A percentile compares a stretch with the other conserved stretches of the same genome.
phyloP scores from a whole-genome alignment of 2,797 vertebrate species.

The Forpus xanthops region DNA sequence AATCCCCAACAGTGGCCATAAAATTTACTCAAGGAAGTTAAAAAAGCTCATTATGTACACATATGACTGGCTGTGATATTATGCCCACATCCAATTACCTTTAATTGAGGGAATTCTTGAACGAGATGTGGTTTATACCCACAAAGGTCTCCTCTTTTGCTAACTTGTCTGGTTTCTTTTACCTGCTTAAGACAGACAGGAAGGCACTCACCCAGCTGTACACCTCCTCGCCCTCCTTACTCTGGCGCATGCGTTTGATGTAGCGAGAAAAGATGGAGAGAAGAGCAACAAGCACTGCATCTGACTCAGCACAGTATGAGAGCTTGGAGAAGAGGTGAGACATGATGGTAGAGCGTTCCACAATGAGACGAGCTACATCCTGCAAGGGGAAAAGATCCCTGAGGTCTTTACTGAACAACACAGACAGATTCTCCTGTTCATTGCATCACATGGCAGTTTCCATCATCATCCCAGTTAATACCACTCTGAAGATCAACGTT shows the following conservation, averaged over 20 bases:
- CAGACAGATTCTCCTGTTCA: too few species aligned
- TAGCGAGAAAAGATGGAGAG: slow-evolving; percentile 91
- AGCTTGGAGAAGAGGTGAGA: slow-evolving; percentile 94
- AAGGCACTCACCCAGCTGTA: slow-evolving; percentile 92
- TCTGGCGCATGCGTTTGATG: slow-evolving; percentile 94
- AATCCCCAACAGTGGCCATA: background rate
- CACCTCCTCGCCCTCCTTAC: slow-evolving; percentile 96
- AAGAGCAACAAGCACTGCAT: slow-evolving; percentile 89
- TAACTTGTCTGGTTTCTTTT: background rate
- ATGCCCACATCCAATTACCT: background rate
- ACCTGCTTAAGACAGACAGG: background rate
- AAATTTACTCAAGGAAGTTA: background rate
- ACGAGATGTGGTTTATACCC: background rate
- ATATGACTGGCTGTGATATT: background rate
- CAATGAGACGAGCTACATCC: slow-evolving; percentile 94
- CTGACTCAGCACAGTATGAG: slow-evolving; percentile 84
- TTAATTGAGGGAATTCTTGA: background rate
- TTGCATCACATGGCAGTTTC: background rate
- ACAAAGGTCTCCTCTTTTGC: background rate
- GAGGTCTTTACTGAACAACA: background rate
- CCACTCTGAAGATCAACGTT: background rate
- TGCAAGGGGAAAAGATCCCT: slow-evolving; percentile 25
- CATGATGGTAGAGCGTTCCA: slow-evolving; percentile 99
- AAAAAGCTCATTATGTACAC: background rate
- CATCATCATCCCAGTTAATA: background rate